These are phyloP conservation scores for Chlorospingus flavigularis DNA, from an alignment of 2,797 vertebrate genomes.

Conservation along the genomic window DNA sequence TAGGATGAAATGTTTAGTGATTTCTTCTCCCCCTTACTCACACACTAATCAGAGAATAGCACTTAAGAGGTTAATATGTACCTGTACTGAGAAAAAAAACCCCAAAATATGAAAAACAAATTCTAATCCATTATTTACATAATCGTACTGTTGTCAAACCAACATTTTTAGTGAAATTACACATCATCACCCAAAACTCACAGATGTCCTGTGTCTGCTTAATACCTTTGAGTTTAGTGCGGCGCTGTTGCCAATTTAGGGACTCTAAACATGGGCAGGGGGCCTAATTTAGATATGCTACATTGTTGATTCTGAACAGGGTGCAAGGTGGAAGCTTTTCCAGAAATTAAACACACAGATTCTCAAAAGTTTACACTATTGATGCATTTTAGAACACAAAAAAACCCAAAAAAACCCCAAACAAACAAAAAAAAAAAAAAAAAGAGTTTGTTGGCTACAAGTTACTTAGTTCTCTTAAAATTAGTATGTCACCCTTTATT, in stretches of 20 bases:
- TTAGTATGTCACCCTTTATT: background rate
- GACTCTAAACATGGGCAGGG: rapidly evolving
- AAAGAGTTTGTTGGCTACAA: background rate
- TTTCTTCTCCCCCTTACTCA: background rate
- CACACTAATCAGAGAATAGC: background rate
- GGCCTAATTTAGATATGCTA: background rate
- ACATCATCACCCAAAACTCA: background rate
- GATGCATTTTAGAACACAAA: background rate
- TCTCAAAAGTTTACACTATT: background rate
- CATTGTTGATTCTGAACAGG: background rate
- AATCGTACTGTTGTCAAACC: background rate
- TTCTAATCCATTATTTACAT: background rate
- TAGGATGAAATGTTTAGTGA: background rate
- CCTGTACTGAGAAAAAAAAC: background rate
- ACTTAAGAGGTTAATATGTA: background rate
- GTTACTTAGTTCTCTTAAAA: background rate
- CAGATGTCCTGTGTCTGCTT: background rate
- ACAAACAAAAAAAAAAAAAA: no score
- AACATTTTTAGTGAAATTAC: background rate
- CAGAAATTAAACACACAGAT: background rate
- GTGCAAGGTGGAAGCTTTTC: background rate
- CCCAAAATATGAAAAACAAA: background rate
- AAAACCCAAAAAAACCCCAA: no score
- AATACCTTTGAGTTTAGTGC: background rate
- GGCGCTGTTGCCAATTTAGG: background rate